Evolutionary conservation across 1,140 invertebrate genomes (phyloP).

Genomic region (Hylyphantes graminicola): DNA sequence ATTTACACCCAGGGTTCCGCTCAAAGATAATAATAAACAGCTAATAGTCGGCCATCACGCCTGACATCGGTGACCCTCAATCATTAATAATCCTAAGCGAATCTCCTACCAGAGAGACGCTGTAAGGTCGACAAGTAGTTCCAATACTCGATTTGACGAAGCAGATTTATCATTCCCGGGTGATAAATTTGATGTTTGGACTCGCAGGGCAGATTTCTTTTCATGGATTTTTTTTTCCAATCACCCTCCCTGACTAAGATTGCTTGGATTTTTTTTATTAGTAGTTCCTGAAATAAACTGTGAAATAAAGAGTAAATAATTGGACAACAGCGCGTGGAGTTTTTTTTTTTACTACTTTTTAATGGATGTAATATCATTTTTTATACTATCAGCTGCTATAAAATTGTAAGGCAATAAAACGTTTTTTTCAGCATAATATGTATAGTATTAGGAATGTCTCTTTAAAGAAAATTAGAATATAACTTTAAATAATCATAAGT

Average conservation of each 20-base stretch:
- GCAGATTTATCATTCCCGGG: slow-evolving; percentile 57
- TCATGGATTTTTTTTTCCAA: slow-evolving; percentile 34
- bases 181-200: slow-evolving; percentile 60
- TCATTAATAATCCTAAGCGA: slow-evolving; percentile 56
- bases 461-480: too few species aligned
- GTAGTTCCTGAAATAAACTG: slow-evolving; percentile 17
- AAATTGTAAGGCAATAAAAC: too few species aligned
- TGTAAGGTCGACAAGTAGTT: slow-evolving; percentile 53
- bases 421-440: too few species aligned
- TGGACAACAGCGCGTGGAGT: slow-evolving; percentile 36
- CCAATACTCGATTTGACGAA: slow-evolving; percentile 58
- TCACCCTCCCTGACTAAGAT: slow-evolving; percentile 33
- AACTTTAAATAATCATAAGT: too few species aligned
- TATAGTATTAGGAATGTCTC: too few species aligned
- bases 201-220: slow-evolving; percentile 26
- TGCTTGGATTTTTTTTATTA: slow-evolving; percentile 25
- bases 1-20: slow-evolving; percentile 56
- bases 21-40: slow-evolving; percentile 60
- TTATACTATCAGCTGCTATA: too few species aligned
- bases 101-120: slow-evolving; percentile 43
- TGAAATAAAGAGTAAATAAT: slow-evolving; percentile 41
- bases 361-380: too few species aligned
- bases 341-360: background rate
- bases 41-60: slow-evolving; percentile 56
- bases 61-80: slow-evolving; percentile 54